These are phyloP conservation scores for Beroe forskalii DNA, from an alignment of 37 sponge, comb jelly and placozoan species.

Conservation along the genomic window DNA sequence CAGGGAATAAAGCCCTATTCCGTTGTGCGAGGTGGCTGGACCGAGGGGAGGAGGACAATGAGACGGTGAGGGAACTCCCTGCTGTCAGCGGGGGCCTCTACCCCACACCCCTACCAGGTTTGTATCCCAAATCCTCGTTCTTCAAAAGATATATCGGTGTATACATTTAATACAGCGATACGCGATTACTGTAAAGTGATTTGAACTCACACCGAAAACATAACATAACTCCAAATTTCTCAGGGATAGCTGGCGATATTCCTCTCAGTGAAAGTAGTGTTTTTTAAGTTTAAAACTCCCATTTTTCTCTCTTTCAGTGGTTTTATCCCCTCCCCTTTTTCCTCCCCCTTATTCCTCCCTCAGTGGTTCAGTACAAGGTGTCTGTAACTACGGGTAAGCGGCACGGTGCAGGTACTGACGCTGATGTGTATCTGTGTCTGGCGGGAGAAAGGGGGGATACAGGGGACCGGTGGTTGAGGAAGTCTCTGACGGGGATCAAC, in stretches of 20 bases:
- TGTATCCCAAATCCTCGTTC: too few relatives aligned
- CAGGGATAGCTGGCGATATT: too few relatives aligned
- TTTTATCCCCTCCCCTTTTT: too few relatives aligned
- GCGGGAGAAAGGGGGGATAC: constrained; percentile 52
- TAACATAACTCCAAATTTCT: too few relatives aligned
- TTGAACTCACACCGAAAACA: too few relatives aligned
- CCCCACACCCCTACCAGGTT: constrained; percentile 45
- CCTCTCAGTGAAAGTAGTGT: too few relatives aligned
- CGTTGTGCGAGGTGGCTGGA: constrained; percentile 44
- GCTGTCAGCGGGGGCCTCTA: constrained; percentile 43
- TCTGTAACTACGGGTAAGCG: constrained; percentile 12
- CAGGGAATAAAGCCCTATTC: constrained; percentile 16
- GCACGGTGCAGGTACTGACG: constrained; percentile 33
- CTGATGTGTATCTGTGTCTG: constrained; percentile 42
- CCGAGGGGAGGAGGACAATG: constrained; percentile 55
- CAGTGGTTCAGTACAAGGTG: not conserved
- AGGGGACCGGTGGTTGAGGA: constrained; percentile 54
- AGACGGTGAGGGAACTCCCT: constrained; percentile 45
- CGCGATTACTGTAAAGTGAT: too few relatives aligned
- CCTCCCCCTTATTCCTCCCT: too few relatives aligned
- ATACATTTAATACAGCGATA: too few relatives aligned
- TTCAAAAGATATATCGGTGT: too few relatives aligned
- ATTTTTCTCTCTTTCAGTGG: too few relatives aligned
- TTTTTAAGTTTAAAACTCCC: too few relatives aligned
- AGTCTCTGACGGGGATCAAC: not conserved